Evolutionary conservation across 2,888 invertebrate species (phyloP), one percentile per base, ranked within the genome.

Genomic region (Endotricha flammealis): DNA sequence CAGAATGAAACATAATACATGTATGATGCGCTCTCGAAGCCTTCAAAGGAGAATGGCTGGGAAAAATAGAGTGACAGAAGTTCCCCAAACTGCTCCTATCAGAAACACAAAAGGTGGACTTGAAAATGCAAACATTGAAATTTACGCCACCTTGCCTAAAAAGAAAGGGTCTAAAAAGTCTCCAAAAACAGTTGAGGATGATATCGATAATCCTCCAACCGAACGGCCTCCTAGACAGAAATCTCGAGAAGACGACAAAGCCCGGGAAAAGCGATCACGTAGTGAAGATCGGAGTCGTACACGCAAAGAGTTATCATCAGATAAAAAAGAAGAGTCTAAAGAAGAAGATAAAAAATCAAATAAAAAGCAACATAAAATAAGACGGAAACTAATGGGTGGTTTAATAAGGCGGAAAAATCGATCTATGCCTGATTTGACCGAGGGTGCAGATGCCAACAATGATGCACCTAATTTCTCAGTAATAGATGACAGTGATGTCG

Each of bases 1-100:
- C 1, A 90, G 95, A 60, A 96, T 96, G 94, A 97, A 96, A 68
- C 96, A 97, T 73, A 97, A 96, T 57, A 95, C 96, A 3, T 97
- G 97, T 63, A 93, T 97, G 0, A 95, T 97, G 94, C 89, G 96
- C 35, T 93, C 95, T 0, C 89, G 96, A 35, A 94, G 94, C 60
- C 88, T 97, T 11, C 95, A 96, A 57, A 89, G 95, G 10, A 88
- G 94, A 44, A 92, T 95, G 71, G 88, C 93, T 0, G 92, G 93
- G 39, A 90, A 91, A 62, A 91, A 90, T 46, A 90, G 92, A 20
- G 88, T 90, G 36, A 78, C 86, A 2, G 89, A 88, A 41, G 86
- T 88, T 45, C 87, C 87, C 30, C 87, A 88, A 75, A 70, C 75
- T 46, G 92, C 91, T 22, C 89, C 95, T 6, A 93, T 94, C 57